phyloP scores from a whole-genome alignment of 2,888 invertebrate species.

The Metallyticus violacea region DNA sequence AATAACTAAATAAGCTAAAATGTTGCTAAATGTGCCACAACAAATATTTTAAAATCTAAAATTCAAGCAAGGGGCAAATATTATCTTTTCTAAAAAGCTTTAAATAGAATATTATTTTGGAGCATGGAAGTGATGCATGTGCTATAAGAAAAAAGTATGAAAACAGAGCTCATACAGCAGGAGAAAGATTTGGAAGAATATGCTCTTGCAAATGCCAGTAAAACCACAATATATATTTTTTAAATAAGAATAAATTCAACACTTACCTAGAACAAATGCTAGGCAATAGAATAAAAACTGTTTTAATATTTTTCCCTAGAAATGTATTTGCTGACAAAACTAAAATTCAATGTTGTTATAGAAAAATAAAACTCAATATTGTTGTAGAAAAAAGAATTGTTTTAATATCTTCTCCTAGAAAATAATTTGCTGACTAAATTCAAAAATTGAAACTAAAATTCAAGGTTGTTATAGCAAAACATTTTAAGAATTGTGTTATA shows the following conservation, averaged over 20 bases:
- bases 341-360: background rate
- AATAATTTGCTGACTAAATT: background rate
- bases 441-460: background rate
- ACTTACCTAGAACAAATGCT: background rate
- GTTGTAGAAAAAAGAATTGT: background rate
- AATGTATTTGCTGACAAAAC: background rate
- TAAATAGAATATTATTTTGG: background rate
- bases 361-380: background rate
- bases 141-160: background rate
- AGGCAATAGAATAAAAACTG: background rate
- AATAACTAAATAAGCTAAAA: background rate
- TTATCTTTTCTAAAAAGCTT: background rate
- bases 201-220: background rate
- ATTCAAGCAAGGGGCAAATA: background rate
- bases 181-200: background rate
- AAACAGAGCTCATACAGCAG: background rate
- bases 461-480: background rate
- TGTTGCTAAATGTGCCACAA: background rate
- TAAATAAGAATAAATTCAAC: background rate
- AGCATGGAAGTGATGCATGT: background rate
- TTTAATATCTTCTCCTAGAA: background rate
- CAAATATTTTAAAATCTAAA: background rate
- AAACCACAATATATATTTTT: background rate
- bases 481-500: too few species aligned
- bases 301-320: background rate